These are phyloP conservation scores for Operophtera brumata DNA, from an alignment of 2,888 invertebrate species.

Conservation along the genomic window DNA sequence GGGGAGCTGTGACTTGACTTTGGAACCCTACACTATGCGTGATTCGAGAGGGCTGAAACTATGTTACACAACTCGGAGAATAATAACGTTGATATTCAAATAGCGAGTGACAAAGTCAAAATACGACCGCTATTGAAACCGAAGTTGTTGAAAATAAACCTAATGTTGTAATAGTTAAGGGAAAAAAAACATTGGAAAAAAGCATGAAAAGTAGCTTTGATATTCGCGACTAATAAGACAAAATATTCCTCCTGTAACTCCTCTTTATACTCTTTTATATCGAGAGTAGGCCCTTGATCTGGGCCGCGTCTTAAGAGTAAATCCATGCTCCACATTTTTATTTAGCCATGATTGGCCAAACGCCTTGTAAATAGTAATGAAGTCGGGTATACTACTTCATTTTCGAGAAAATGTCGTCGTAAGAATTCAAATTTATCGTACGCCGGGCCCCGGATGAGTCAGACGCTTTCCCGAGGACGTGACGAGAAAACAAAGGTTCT, in stretches of 20 bases:
- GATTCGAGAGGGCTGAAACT: no score
- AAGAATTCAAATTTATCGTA: constrained; percentile 66
- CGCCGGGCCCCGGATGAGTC: constrained; percentile 55
- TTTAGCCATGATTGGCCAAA: constrained; percentile 47
- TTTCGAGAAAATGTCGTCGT: constrained; percentile 47
- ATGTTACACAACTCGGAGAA: no score
- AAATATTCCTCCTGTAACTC: constrained; percentile 21
- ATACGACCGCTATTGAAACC: no score
- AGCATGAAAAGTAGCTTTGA: not conserved
- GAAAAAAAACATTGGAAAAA: no score
- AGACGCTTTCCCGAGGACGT: constrained; percentile 60
- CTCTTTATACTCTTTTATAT: constrained; percentile 20
- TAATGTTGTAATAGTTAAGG: no score
- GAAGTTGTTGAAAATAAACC: no score
- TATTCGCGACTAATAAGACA: constrained; percentile 12
- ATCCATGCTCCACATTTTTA: constrained; percentile 49
- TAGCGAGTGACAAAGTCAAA: no score
- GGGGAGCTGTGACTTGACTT: no score
- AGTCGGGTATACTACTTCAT: constrained; percentile 39
- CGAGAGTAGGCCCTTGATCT: constrained; percentile 27
- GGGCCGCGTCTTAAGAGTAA: constrained; percentile 31
- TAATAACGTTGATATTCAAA: no score
- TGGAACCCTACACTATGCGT: no score
- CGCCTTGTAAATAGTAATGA: constrained; percentile 43
- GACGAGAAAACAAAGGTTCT: constrained; percentile 51